These are phyloP conservation scores for Nysson spinosus DNA, from an alignment of 2,888 invertebrate genomes.

Conservation along the genomic window DNA sequence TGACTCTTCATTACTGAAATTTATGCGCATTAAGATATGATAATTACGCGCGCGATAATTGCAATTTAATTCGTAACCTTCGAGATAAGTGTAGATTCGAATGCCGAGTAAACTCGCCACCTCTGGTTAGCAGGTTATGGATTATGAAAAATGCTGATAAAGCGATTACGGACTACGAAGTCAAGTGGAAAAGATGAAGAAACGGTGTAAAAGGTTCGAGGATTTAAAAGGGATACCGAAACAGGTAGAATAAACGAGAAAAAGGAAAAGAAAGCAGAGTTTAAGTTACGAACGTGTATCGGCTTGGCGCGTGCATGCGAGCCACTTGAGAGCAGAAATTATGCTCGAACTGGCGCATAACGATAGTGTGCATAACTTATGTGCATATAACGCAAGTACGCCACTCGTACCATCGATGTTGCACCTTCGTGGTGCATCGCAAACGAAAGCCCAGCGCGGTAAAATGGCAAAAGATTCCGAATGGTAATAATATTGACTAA, in stretches of 20 bases:
- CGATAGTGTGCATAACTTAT: constrained; percentile 55
- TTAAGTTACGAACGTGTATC: constrained; percentile 35
- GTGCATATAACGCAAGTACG: constrained; percentile 34
- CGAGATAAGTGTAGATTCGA: too few relatives aligned
- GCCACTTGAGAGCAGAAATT: constrained; percentile 47
- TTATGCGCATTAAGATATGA: too few relatives aligned
- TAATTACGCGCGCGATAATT: too few relatives aligned
- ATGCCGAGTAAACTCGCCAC: too few relatives aligned
- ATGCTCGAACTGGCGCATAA: constrained; percentile 43
- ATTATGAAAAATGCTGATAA: too few relatives aligned
- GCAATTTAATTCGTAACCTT: too few relatives aligned
- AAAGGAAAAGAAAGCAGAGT: constrained; percentile 41
- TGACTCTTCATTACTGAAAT: too few relatives aligned
- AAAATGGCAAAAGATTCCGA: constrained; percentile 41
- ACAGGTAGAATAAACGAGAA: background rate
- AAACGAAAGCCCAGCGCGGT: constrained; percentile 30
- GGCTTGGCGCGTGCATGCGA: constrained; percentile 28
- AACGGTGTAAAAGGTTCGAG: background rate
- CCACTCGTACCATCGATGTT: constrained; percentile 30
- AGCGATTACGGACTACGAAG: too few relatives aligned
- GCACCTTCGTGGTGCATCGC: constrained; percentile 30
- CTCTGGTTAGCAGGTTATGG: too few relatives aligned
- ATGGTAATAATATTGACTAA: constrained; percentile 48
- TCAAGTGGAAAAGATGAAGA: background rate
- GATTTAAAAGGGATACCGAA: background rate